Evolutionary conservation across 2,888 invertebrate species (phyloP).

Genomic region (Schizotus pectinicornis): DNA sequence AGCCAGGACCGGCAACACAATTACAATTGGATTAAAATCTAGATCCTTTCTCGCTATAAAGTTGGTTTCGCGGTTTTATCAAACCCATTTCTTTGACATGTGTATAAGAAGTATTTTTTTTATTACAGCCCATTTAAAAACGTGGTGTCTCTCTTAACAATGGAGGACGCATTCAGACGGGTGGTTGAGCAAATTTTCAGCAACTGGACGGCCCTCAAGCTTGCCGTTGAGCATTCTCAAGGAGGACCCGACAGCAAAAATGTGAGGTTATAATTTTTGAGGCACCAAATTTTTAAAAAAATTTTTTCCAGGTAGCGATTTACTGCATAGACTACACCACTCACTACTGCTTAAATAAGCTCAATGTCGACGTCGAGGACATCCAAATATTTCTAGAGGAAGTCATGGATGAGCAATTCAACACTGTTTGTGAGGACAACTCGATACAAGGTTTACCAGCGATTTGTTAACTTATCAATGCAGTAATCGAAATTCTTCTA

Average conservation of each 20-base stretch:
- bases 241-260: conserved; percentile 73
- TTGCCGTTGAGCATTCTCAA: conserved; percentile 78
- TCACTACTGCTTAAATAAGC: conserved; percentile 66
- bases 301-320: conserved; percentile 64
- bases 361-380: conserved; percentile 64
- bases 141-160: conserved; percentile 10
- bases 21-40: too few relatives aligned
- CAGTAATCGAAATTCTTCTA: conserved; percentile 49
- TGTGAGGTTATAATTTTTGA: conserved; percentile 53
- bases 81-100: too few relatives aligned
- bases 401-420: conserved; percentile 75
- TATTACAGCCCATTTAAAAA: too few relatives aligned
- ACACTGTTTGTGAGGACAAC: conserved; percentile 74
- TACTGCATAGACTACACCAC: conserved; percentile 70
- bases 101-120: too few relatives aligned
- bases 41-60: too few relatives aligned
- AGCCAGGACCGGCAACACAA: too few relatives aligned
- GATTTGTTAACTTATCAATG: conserved; percentile 6
- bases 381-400: conserved; percentile 71
- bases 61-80: too few relatives aligned
- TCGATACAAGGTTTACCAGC: conserved; percentile 65
- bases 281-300: not conserved
- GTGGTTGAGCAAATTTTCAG: conserved; percentile 72
- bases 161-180: conserved; percentile 63
- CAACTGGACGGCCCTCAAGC: conserved; percentile 73